A percentile compares a stretch with the other conserved stretches of the same genome.
Evolutionary conservation across 1,140 invertebrate genomes (phyloP).

Genomic region (Sinonovacula constricta): DNA sequence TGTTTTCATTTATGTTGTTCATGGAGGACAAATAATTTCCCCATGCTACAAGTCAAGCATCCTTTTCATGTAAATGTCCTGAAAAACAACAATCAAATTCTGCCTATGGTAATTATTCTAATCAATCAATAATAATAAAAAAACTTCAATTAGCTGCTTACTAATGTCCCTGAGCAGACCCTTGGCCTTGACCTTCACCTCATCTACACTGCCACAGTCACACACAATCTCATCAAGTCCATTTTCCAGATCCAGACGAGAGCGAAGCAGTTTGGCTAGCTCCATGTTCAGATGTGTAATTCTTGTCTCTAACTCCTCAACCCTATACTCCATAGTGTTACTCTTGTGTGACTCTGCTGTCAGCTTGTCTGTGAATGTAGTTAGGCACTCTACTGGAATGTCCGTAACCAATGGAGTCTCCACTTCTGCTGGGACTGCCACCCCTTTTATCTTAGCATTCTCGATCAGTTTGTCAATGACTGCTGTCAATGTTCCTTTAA

Average conservation of each 20-base stretch:
- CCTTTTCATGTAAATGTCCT: too few relatives aligned
- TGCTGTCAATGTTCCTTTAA: conserved; percentile 56
- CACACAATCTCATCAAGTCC: conserved; percentile 64
- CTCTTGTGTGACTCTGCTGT: conserved; percentile 56
- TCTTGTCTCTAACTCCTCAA: conserved; percentile 74
- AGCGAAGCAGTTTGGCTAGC: conserved; percentile 67
- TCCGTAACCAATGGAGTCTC: conserved; percentile 52
- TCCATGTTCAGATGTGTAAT: conserved; percentile 71
- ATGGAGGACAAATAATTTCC: too few relatives aligned
- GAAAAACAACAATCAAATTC: too few relatives aligned
- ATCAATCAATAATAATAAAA: too few relatives aligned
- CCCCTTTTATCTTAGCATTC: conserved; percentile 57
- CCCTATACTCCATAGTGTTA: conserved; percentile 57
- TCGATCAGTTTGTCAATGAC: conserved; percentile 59
- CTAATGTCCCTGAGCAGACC: conserved; percentile 65
- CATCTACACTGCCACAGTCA: conserved; percentile 60
- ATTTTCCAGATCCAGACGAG: conserved; percentile 66
- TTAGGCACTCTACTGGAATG: conserved; percentile 58
- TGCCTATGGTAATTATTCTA: too few relatives aligned
- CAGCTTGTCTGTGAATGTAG: conserved; percentile 46
- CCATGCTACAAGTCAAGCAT: too few relatives aligned
- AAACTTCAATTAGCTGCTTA: too few relatives aligned
- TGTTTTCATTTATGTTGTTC: too few relatives aligned
- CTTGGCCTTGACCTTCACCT: conserved; percentile 62
- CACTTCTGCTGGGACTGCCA: conserved; percentile 40